Evolutionary conservation across 2,113 vertebrate species (phyloP), one percentile per base, ranked within the genome.

Genomic region (Prunella himalayana): DNA sequence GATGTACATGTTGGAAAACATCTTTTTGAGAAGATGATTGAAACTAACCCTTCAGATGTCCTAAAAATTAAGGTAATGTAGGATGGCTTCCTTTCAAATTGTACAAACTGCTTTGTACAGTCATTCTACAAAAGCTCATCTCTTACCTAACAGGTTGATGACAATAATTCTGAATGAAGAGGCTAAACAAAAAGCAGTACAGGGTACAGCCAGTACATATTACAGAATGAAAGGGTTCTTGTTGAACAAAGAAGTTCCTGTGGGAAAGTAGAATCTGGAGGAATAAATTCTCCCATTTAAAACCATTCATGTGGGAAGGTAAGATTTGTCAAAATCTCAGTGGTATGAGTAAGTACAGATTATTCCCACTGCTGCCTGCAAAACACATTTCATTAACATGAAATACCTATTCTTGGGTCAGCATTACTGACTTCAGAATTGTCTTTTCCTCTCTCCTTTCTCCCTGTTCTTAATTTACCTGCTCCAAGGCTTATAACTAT

Each of bases 1-100:
- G 98, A 99, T 86, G 97, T 98, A 15, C 98, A 98, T 20, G 98
- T 98, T 39, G 98, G 98, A 60, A 99, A 98, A 28, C 98, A 99
- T 70, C 97, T 98, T 37, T 99, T 98, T 96, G 97, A 99, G n/a
- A 97, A 97, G 47, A 97, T 99, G 23, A 98, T 98, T 44, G 98
- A 54, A 33, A 31, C 19, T 33, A 54, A 98, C n/a, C 98, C 98
- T 45, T 98, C 86, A 1, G 98, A 98, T n/a, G 39, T 99, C 51
- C 97, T 99, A 31, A 98, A 97, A 96, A 56, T 97, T 81, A 99
- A 99, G 98, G 98, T 99, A 89, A 88, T 68, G 89, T 56, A 69
- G 41, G 8, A 19, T 47, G 39, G 15, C 60, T 65, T 81, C 39
- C 35, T 72, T 85, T 91, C 47, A 51, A 44, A 44, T 56, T 81